Base-by-base conservation (phyloP, 2,113 vertebrate species). In the Zonotrichia leucophrys region DNA sequence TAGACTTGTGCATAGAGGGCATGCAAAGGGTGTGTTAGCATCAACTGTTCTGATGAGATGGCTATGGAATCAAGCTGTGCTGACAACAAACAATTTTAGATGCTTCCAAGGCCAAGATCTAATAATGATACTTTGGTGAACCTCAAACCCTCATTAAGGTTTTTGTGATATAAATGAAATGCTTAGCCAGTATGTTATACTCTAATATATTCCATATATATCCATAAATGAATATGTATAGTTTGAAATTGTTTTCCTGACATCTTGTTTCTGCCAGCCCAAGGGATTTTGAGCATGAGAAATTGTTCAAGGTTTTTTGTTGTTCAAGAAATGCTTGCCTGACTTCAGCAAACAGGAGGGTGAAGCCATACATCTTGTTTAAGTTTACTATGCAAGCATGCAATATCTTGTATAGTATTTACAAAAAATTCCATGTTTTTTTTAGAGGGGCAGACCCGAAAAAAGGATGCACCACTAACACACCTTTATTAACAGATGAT, bases 221-320 rank as follows among this genome's bases (percentile, higher is more conserved):
- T 67, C 28, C 86, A 70, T 93, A 90, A 86, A 96, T 96, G 63
- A 94, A 94, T 93, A 95, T 94, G 89, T 58, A 95, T 90, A 59
- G 10, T 52, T 67, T 52, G 9, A 93, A 95, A 92, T 67, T 70
- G 19, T 83, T 97, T 90, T 92, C 59, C 55, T 86, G 81, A 90
- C 83, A 78, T 59, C 55, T 86, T 90, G 25, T 24, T 93, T 86
- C 72, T 89, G 68, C 64, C 35, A 74, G 41, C 83, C 59, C 76
- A 90, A 77, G 88, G 85, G 86, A 86, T 94, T 96, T 77, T 88
- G 35, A 93, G 33, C 59, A 63, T 35, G 37, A 53, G 18, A 93
- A 94, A 74, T 63, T 83, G 44, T 69, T 92, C 46, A 90, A 66
- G 55, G n/a, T 66, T 90, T 90, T 70, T 5, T 59, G 33, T 73